phyloP scores from a whole-genome alignment of 2,113 vertebrate genomes.

The Phasianus colchicus region DNA sequence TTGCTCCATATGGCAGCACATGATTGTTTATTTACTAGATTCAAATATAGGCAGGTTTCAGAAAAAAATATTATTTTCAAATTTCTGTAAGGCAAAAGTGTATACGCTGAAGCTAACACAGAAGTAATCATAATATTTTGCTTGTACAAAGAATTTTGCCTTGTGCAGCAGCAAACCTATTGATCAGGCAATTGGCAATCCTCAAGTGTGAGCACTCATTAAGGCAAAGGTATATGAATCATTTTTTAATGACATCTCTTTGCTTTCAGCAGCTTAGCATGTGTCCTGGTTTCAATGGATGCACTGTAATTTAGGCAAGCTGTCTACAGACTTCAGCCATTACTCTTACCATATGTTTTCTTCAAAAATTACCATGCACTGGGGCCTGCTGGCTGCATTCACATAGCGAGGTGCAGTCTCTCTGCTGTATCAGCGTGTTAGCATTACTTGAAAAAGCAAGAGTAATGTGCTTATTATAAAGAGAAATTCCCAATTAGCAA shows the following conservation, averaged over 20 bases:
- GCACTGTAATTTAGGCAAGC: constrained; percentile 77
- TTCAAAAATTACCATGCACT: constrained; percentile 73
- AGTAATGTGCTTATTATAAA: constrained; percentile 69
- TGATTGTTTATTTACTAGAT: constrained; percentile 68
- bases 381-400: constrained; percentile 58
- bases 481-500: constrained; percentile 72
- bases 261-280: constrained; percentile 79
- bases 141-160: neutral
- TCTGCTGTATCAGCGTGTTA: constrained; percentile 60
- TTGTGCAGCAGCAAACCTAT: constrained; percentile 46
- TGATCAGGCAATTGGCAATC: constrained; percentile 78
- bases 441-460: constrained; percentile 50
- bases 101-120: neutral
- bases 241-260: constrained; percentile 82
- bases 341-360: constrained; percentile 80
- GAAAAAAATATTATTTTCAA: constrained; percentile 44
- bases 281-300: constrained; percentile 76
- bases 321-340: constrained; percentile 65
- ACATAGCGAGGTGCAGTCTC: constrained; percentile 24
- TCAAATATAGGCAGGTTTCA: constrained; percentile 55
- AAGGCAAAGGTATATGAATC: constrained; percentile 79
- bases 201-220: constrained; percentile 79
- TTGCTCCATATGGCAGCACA: constrained; percentile 73
- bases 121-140: constrained; percentile 42
- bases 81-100: constrained; percentile 47